A percentile compares a stretch with the other conserved stretches of the same genome.
These are phyloP conservation scores for Gopherus flavomarginatus DNA, from an alignment of 2,113 vertebrate species.

Conservation along the genomic window DNA sequence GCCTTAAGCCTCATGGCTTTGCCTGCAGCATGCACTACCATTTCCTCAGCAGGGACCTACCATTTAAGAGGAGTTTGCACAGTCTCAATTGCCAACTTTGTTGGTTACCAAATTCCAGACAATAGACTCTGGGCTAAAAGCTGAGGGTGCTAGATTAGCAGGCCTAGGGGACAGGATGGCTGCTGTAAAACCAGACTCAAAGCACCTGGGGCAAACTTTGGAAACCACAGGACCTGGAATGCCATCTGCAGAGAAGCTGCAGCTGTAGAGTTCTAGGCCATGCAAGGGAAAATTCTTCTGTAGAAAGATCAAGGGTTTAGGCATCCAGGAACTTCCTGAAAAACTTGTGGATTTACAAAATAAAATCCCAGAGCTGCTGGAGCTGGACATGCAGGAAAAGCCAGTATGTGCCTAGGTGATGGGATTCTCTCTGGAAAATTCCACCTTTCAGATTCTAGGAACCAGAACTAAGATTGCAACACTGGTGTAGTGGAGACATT, in stretches of 20 bases:
- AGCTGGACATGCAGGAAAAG: not conserved
- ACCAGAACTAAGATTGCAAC: not conserved
- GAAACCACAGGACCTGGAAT: not conserved
- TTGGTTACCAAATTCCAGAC: not conserved
- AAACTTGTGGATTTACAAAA: not conserved
- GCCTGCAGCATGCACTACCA: not conserved
- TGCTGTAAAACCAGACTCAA: not conserved
- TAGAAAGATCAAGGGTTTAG: not conserved
- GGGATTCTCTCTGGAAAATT: not conserved
- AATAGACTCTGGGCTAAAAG: not conserved
- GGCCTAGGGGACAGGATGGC: not conserved
- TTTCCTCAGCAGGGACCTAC: too few relatives aligned
- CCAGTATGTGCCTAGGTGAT: not conserved
- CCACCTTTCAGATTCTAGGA: not conserved
- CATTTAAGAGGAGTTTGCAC: not conserved
- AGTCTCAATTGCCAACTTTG: not conserved
- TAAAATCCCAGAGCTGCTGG: not conserved
- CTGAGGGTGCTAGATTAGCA: not conserved
- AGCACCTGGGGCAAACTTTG: not conserved
- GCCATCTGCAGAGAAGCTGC: not conserved
- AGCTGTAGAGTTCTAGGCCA: too few relatives aligned
- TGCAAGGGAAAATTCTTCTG: too few relatives aligned
- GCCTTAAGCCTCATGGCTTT: not conserved
- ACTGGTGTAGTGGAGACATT: not conserved
- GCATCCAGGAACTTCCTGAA: not conserved